A percentile compares a stretch with the other conserved stretches of the same genome.
phyloP scores from a whole-genome alignment of 2,888 invertebrate genomes.

The Rhogogaster chlorosoma region DNA sequence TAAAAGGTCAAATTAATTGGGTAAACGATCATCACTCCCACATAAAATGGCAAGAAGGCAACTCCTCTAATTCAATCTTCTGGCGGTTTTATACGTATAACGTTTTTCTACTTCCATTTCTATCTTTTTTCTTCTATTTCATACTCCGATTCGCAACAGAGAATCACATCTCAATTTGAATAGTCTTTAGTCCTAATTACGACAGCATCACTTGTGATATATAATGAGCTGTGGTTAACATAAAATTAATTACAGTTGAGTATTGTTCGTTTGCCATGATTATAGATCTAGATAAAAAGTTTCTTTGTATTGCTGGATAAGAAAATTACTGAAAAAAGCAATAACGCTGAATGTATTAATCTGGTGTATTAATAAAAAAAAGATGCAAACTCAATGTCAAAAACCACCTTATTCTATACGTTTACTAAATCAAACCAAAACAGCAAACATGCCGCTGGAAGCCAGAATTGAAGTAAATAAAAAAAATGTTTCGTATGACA shows the following conservation, averaged over 20 bases:
- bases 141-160: not conserved
- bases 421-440: slow-evolving; percentile 53
- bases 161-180: slow-evolving; percentile 17
- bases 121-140: not conserved
- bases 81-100: not conserved
- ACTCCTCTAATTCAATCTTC: slow-evolving; percentile 12
- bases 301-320: not conserved
- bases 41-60: slow-evolving; percentile 48
- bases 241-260: not conserved
- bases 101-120: not conserved
- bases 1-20: slow-evolving; percentile 67
- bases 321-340: slow-evolving; percentile 54
- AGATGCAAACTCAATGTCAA: slow-evolving; percentile 60
- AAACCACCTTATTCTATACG: slow-evolving; percentile 53
- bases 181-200: not conserved
- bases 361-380: slow-evolving; percentile 54
- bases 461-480: slow-evolving; percentile 61
- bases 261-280: not conserved
- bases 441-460: slow-evolving; percentile 71
- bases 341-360: slow-evolving; percentile 60
- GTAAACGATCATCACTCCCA: slow-evolving; percentile 61
- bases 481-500: slow-evolving; percentile 53
- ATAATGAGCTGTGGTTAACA: not conserved
- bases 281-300: not conserved
- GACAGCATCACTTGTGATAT: not conserved